Percentiles rank a stretch among this genome's conserved stretches.
Conservation (phyloP, 2,888 invertebrate genomes). For the Salticus scenicus region DNA sequence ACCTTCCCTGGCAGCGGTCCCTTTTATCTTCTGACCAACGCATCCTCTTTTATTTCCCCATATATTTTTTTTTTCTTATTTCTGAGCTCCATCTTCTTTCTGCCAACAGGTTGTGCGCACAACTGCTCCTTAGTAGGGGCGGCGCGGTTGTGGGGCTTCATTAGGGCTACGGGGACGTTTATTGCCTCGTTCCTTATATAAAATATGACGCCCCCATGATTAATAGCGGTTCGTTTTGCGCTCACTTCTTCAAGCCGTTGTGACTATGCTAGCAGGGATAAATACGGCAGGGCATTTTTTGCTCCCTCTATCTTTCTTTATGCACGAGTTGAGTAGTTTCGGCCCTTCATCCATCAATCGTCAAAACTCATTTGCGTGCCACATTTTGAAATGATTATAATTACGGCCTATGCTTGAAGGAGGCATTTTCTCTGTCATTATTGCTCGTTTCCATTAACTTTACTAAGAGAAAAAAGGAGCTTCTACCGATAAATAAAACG, state of each 20-base stretch:
- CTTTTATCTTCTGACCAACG: conserved; percentile 64
- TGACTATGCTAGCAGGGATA: neutral
- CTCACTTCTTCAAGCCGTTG: neutral
- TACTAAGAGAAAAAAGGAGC: too few species aligned
- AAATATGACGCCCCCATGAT: conserved; percentile 45
- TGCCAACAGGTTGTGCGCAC: conserved; percentile 59
- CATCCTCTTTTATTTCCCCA: conserved; percentile 15
- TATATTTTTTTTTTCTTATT: conserved; percentile 33
- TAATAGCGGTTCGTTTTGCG: conserved; percentile 40
- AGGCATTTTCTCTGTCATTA: too few species aligned
- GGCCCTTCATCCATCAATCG: neutral
- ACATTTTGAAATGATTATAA: conserved; percentile 12
- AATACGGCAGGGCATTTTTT: conserved; percentile 5
- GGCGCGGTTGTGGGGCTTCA: conserved; percentile 27
- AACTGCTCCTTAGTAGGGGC: neutral
- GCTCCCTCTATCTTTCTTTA: neutral
- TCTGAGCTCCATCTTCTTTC: neutral
- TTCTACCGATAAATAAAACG: too few species aligned
- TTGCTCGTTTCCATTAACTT: too few species aligned
- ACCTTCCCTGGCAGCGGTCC: conserved; percentile 22
- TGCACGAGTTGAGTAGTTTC: neutral
- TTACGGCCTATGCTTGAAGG: neutral
- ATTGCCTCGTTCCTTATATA: conserved; percentile 53
- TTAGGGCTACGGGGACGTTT: conserved; percentile 57
- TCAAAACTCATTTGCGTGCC: conserved; percentile 15